phyloP scores from a whole-genome alignment of 2,888 invertebrate genomes.

The Onthophagus sagittarius region DNA sequence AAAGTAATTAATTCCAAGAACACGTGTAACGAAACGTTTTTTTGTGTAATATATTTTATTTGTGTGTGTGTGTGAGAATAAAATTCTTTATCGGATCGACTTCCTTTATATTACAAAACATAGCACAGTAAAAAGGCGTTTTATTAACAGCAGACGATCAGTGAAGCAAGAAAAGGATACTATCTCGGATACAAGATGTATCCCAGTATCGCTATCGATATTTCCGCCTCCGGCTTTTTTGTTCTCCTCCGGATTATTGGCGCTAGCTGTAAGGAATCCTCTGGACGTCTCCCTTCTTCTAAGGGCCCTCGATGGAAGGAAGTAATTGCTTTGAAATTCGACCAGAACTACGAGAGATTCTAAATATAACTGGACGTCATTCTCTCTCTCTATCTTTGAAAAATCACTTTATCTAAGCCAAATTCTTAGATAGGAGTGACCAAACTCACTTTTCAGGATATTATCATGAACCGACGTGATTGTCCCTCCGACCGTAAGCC shows the following conservation, averaged over 20 bases:
- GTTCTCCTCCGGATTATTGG: background rate
- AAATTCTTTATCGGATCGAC: background rate
- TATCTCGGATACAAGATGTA: background rate
- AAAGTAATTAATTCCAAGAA: background rate
- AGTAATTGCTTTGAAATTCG: background rate
- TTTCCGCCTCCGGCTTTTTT: background rate
- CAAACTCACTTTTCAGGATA: background rate
- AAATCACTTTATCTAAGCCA: background rate
- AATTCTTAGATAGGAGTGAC: background rate
- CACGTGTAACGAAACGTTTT: no score
- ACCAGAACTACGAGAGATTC: background rate
- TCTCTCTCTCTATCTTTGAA: background rate
- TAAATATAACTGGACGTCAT: background rate
- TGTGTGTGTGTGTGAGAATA: no score
- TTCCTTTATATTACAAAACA: background rate
- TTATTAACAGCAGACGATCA: background rate
- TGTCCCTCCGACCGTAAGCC: conserved; percentile 1
- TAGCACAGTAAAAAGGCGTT: background rate
- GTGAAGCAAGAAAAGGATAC: background rate
- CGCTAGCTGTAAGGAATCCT: background rate
- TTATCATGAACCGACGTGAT: background rate
- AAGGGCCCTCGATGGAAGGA: background rate
- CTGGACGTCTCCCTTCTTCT: background rate
- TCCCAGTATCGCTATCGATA: background rate
- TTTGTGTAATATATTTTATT: no score